Conservation (phyloP, 1,140 invertebrate genomes). For the Dolichoris vasculosae region DNA sequence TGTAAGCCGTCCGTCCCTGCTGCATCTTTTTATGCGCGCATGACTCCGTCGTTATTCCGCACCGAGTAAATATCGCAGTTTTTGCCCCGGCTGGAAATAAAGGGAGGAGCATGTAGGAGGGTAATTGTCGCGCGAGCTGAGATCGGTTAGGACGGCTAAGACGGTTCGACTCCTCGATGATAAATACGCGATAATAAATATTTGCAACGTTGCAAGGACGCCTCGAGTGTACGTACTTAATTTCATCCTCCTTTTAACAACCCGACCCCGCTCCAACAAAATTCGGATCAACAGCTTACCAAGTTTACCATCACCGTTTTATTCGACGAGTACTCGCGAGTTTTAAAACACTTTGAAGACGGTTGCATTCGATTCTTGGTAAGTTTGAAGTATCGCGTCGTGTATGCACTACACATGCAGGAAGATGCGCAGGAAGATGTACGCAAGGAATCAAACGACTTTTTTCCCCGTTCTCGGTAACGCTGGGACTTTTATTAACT, state of each 20-base stretch:
- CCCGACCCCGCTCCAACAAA: too few species aligned
- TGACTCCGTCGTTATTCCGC: not conserved
- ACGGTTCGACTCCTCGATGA: too few species aligned
- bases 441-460: not conserved
- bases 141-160: not conserved
- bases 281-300: too few species aligned
- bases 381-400: not conserved
- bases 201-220: too few species aligned
- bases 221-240: too few species aligned
- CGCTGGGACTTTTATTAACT: not conserved
- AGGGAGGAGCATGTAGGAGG: slow-evolving; percentile 20
- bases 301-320: too few species aligned
- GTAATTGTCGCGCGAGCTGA: not conserved
- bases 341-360: not conserved
- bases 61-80: slow-evolving; percentile 40
- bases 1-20: not conserved
- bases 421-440: not conserved
- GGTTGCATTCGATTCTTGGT: not conserved
- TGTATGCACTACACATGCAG: not conserved
- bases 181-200: too few species aligned
- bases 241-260: too few species aligned
- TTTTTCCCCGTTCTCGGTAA: not conserved
- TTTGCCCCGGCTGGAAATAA: slow-evolving; percentile 26
- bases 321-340: too few species aligned
- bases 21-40: not conserved